Conservation (phyloP, 2,113 vertebrate genomes). For the Prochilodus magdalenae region DNA sequence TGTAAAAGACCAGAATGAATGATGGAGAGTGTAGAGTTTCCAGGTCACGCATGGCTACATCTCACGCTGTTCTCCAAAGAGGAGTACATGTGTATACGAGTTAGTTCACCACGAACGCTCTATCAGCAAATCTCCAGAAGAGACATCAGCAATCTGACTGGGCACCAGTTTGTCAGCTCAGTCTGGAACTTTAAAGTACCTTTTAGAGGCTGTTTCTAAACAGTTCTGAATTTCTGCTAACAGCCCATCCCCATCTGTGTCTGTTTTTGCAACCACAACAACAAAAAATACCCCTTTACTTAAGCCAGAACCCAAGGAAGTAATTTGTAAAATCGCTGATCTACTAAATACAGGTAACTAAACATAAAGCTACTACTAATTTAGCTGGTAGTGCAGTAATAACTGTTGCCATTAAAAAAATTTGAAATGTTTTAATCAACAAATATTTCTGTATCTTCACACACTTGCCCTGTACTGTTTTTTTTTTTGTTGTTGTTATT, state of each 20-base stretch:
- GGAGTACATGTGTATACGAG: not conserved
- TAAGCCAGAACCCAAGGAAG: no score
- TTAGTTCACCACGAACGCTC: not conserved
- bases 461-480: no score
- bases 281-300: no score
- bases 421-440: no score
- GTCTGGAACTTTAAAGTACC: not conserved
- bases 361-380: not conserved
- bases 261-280: no score
- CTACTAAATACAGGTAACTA: not conserved
- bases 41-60: conserved; percentile 17
- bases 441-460: no score
- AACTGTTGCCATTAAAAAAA: not conserved
- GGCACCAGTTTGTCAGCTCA: not conserved
- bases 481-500: not conserved
- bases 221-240: not conserved
- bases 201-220: not conserved
- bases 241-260: not conserved
- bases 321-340: not conserved
- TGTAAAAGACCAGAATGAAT: conserved; percentile 25
- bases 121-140: not conserved
- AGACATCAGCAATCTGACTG: not conserved
- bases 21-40: not conserved
- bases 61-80: conserved; percentile 41
- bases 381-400: not conserved